These are phyloP conservation scores for Prunella fulvescens DNA, from an alignment of 2,113 vertebrate genomes.

Conservation along the genomic window DNA sequence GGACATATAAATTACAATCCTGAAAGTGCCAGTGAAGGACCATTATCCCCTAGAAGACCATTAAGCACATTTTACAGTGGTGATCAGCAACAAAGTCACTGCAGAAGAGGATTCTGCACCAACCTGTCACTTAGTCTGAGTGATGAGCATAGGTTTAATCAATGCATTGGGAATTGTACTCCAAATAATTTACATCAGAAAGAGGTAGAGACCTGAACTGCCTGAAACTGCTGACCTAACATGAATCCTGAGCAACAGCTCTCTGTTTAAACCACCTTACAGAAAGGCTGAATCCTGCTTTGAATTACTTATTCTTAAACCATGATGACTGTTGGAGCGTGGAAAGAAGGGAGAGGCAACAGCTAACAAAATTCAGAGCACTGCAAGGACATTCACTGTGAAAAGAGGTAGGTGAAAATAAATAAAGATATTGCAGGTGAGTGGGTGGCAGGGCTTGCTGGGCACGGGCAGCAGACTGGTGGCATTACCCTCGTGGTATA, in stretches of 20 bases:
- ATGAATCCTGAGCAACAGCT: neutral
- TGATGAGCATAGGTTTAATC: neutral
- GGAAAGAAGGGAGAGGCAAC: neutral
- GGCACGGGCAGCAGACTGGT: neutral
- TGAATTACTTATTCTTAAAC: neutral
- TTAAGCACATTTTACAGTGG: neutral
- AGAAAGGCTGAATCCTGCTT: neutral
- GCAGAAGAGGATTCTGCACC: neutral
- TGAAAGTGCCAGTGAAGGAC: neutral
- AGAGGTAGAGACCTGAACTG: constrained; percentile 4
- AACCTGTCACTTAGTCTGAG: neutral
- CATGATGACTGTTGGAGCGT: fast-evolving
- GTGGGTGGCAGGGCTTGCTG: neutral
- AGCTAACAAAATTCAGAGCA: neutral
- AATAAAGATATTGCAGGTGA: neutral
- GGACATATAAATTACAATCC: constrained; percentile 4
- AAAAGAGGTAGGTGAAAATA: constrained; percentile 5
- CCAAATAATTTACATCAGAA: neutral
- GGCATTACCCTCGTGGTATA: fast-evolving
- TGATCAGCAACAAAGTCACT: neutral
- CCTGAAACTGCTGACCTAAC: neutral
- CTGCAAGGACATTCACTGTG: neutral
- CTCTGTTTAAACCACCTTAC: neutral
- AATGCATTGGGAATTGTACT: neutral
- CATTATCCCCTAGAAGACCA: neutral